phyloP scores from a whole-genome alignment of 2,113 vertebrate genomes.

The human (Homo sapiens) region DNA sequence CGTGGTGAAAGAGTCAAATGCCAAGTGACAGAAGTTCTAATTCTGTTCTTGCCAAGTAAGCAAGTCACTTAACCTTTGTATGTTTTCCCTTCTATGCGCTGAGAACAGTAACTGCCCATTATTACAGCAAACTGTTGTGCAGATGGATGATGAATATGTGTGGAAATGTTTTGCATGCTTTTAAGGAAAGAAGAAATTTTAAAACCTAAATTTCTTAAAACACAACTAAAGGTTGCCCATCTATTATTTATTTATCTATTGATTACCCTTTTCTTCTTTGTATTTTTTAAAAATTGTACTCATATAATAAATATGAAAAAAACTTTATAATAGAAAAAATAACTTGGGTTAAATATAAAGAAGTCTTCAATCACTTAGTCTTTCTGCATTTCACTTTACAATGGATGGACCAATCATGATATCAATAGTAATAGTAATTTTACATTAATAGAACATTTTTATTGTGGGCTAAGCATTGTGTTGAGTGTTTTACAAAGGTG shows the following conservation, averaged over 20 bases:
- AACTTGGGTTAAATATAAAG: neutral
- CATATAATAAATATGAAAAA: neutral
- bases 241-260: neutral
- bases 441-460: neutral
- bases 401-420: neutral
- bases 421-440: neutral
- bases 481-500: neutral
- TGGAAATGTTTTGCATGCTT: neutral
- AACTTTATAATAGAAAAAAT: neutral
- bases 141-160: neutral
- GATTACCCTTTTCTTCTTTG: neutral
- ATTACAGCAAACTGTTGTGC: neutral
- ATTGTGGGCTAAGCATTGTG: neutral
- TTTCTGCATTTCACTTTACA: neutral
- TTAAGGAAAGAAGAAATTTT: constrained; percentile 32
- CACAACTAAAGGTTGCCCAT: neutral
- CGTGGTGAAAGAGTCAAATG: neutral
- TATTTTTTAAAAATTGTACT: neutral
- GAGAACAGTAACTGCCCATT: neutral
- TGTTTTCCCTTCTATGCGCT: neutral
- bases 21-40: neutral
- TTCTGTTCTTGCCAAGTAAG: constrained; percentile 24
- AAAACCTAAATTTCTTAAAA: neutral
- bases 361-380: neutral
- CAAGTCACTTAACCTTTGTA: constrained; percentile 20